Percentiles rank a stretch among this genome's conserved stretches.
Evolutionary conservation across 2,113 vertebrate species (phyloP).

Genomic region (Ammodytes dubius): DNA sequence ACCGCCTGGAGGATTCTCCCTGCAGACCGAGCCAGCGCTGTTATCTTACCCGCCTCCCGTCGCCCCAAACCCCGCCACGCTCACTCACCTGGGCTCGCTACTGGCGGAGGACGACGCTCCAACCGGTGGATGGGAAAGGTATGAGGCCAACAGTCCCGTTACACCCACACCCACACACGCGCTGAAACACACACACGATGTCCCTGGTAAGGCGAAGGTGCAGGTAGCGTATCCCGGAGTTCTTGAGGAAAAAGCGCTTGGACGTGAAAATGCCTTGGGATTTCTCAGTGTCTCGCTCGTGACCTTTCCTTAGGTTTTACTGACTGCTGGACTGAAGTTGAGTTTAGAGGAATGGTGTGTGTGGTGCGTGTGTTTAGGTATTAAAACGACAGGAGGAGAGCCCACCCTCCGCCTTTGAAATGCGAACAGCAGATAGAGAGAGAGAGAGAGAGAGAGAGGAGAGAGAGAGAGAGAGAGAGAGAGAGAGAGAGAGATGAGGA

Average conservation of each 20-base stretch:
- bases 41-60: slow-evolving; percentile 42
- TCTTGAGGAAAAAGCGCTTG: slow-evolving; percentile 47
- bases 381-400: slow-evolving; percentile 62
- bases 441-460: background rate
- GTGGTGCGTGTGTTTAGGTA: slow-evolving; percentile 41
- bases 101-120: slow-evolving; percentile 63
- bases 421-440: slow-evolving; percentile 49
- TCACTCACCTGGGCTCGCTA: slow-evolving; percentile 83
- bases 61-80: slow-evolving; percentile 47
- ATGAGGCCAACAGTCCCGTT: slow-evolving; percentile 2
- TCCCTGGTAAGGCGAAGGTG: slow-evolving; percentile 14
- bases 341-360: slow-evolving; percentile 29
- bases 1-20: background rate
- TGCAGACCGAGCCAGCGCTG: slow-evolving; percentile 23
- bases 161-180: background rate
- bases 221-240: background rate
- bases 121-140: slow-evolving; percentile 77
- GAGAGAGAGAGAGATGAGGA: background rate
- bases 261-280: slow-evolving; percentile 41
- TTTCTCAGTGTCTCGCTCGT: background rate
- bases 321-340: slow-evolving; percentile 64
- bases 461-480: background rate
- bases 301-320: slow-evolving; percentile 17
- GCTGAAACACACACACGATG: background rate
- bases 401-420: slow-evolving; percentile 60